Conservation (phyloP, 2,797 vertebrate species). For the Mallotus villosus region DNA sequence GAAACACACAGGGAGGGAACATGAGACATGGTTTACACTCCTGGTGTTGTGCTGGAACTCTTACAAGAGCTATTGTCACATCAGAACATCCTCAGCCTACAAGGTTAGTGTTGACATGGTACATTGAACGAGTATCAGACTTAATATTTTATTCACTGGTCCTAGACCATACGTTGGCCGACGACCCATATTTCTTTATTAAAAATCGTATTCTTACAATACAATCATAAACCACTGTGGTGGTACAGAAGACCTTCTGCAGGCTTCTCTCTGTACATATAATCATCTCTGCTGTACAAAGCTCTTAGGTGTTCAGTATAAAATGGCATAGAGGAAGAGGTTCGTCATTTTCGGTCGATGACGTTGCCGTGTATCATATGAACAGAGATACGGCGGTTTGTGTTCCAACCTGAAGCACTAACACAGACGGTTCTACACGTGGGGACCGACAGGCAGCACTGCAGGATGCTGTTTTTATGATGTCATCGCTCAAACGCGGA, state of each 20-base stretch:
- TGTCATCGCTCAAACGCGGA: no score
- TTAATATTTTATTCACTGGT: constrained; percentile 1
- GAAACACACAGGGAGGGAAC: not conserved
- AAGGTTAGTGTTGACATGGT: not conserved
- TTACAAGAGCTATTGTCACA: not conserved
- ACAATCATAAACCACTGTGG: constrained; percentile 6
- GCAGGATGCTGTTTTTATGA: no score
- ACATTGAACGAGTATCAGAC: not conserved
- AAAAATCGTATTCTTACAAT: not conserved
- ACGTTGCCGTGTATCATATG: not conserved
- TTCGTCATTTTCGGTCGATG: not conserved
- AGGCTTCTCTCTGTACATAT: constrained; percentile 1
- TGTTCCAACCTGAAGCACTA: not conserved
- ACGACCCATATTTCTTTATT: not conserved
- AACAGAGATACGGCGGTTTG: not conserved
- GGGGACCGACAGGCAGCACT: no score
- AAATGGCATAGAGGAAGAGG: constrained; percentile 9
- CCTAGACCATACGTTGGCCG: not conserved
- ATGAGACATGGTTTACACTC: not conserved
- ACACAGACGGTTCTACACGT: no score
- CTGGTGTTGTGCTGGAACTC: not conserved
- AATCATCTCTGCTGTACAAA: not conserved
- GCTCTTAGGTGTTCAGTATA: constrained; percentile 11
- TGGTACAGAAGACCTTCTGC: not conserved
- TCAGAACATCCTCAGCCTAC: not conserved